Evolutionary conservation across 2,888 invertebrate species (phyloP).

Genomic region (Cheiracanthium punctorium): DNA sequence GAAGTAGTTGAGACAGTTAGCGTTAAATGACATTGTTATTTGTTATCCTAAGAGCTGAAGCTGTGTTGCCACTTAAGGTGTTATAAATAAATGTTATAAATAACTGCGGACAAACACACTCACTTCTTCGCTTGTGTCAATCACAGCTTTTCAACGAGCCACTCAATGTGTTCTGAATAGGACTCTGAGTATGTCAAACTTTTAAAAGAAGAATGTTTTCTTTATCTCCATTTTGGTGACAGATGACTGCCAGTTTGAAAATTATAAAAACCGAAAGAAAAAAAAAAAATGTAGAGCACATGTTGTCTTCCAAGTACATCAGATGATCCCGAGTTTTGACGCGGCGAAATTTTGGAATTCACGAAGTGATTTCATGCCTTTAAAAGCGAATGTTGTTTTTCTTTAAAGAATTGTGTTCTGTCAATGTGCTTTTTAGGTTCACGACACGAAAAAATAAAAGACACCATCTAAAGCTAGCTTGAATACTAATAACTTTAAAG

Average conservation of each 20-base stretch:
- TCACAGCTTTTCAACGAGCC: neutral
- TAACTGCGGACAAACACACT: neutral
- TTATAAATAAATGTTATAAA: slow-evolving; percentile 13
- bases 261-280: neutral
- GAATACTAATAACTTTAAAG: neutral
- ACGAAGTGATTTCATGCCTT: neutral
- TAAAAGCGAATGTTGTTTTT: neutral
- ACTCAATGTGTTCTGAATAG: slow-evolving; percentile 5
- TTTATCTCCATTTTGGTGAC: neutral
- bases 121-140: neutral
- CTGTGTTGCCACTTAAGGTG: neutral
- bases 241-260: neutral
- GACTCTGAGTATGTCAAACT: neutral
- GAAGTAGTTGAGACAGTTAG: neutral
- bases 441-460: neutral
- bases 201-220: neutral
- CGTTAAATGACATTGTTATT: neutral
- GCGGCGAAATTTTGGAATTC: neutral
- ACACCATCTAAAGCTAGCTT: neutral
- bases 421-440: neutral
- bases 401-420: neutral
- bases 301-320: neutral
- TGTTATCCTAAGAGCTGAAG: neutral
- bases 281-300: slow-evolving; percentile 1
- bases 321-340: no score